Evolutionary conservation across 2,113 vertebrate genomes (phyloP).

Genomic region (Symphodus melops): DNA sequence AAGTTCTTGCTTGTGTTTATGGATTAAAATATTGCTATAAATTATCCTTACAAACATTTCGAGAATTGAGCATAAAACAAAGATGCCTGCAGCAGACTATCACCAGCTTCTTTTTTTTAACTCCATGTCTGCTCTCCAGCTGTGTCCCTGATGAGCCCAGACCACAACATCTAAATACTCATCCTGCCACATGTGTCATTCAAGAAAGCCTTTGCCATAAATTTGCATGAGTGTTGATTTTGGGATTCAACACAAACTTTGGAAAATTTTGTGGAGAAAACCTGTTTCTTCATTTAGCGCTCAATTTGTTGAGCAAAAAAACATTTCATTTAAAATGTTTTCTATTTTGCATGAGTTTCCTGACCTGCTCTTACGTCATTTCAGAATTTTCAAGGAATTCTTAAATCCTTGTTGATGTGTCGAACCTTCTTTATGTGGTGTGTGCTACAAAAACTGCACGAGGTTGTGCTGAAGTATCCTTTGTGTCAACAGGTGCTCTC

Average conservation of each 20-base stretch:
- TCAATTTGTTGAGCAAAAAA: constrained; percentile 23
- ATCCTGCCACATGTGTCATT: constrained; percentile 51
- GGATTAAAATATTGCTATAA: not conserved
- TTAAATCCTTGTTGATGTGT: too few species aligned
- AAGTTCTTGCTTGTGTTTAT: not conserved
- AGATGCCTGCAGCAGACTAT: too few species aligned
- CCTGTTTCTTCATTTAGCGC: constrained; percentile 6
- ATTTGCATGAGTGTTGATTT: constrained; percentile 44
- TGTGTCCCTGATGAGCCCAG: constrained; percentile 35
- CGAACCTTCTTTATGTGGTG: not conserved
- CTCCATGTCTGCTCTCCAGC: constrained; percentile 52
- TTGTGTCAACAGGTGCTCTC: constrained; percentile 63
- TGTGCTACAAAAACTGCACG: constrained; percentile 32
- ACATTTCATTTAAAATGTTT: not conserved
- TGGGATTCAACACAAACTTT: constrained; percentile 12
- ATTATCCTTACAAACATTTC: too few species aligned
- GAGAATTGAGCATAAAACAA: too few species aligned
- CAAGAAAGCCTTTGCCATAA: constrained; percentile 39
- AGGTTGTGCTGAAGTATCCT: constrained; percentile 42
- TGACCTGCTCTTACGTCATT: too few species aligned
- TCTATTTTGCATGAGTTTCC: not conserved
- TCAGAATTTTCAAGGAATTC: too few species aligned
- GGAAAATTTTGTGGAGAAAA: constrained; percentile 13
- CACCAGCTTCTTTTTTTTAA: not conserved
- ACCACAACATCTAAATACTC: constrained; percentile 44